Evolutionary conservation across 2,797 vertebrate genomes (phyloP), one percentile per base, ranked within the genome.

Genomic region (Rhadinocentrus ornatus): DNA sequence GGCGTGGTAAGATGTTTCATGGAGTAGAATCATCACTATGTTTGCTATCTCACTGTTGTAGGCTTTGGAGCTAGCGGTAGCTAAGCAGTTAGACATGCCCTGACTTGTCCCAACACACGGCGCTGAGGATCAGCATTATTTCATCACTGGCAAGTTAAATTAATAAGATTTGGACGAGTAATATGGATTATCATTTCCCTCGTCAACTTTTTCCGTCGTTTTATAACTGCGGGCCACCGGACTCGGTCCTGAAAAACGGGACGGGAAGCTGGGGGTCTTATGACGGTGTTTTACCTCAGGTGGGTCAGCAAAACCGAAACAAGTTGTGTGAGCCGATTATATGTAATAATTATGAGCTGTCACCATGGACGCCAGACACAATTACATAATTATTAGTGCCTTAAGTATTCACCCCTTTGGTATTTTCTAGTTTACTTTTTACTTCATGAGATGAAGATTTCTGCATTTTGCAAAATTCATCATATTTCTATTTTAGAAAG

Each of bases 101-200:
- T 37, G 75, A 77, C 79, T 13, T 73, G 75, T 79, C 71, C 31
- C 16, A 31, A n/a, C 31, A 39, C 31, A 0, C 18, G 0, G 5
- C 18, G 18, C n/a, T 24, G 9, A 18, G 6, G 46, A 24, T 24
- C 8, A 48, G 8, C 0, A 37, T 1, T 6, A 3, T 1, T 6
- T 22, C 12, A 18, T 24, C 20, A 3, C 0, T 11, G 0, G 1
- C 0, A 7, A 2, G 15, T 1, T 29, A 0, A 2, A 6, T 4
- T 2, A 5, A 22, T 1, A 2, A 0, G 0, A 20, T 0, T 8
- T 6, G 2, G 27, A 13, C 9, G 13, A 6, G 31, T 13, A 18
- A n/a, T 29, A 91, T 91, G 94, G 91, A 94, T 70, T 70, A 63
- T 35, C 70, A 56, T 24, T 94, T 94, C 44, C 93, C 93, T 0